Conservation (phyloP, 2,113 vertebrate species). For the Planiliza haematocheilus region DNA sequence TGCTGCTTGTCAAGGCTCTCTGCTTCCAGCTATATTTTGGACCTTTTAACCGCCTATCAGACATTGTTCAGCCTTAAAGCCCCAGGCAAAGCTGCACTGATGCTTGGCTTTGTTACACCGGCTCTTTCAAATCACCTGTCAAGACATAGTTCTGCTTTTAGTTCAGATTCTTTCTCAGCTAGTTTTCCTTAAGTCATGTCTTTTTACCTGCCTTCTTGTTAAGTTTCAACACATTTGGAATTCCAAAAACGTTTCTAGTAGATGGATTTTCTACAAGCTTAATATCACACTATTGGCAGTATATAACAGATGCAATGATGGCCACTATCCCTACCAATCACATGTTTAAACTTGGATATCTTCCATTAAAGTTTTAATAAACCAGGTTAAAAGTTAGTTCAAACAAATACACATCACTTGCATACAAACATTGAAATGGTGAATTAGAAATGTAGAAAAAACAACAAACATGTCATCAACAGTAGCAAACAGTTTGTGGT, state of each 20-base stretch:
- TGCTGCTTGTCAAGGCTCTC: constrained; percentile 53
- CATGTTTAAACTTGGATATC: too few species aligned
- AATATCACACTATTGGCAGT: not conserved
- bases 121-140: constrained; percentile 46
- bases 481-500: too few species aligned
- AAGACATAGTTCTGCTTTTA: constrained; percentile 9
- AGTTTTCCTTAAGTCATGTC: not conserved
- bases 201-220: not conserved
- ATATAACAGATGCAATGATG: not conserved
- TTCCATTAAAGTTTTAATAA: too few species aligned
- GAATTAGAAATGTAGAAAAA: too few species aligned
- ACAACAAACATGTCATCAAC: too few species aligned
- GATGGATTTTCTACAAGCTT: not conserved
- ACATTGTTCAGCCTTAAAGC: constrained; percentile 49
- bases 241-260: not conserved
- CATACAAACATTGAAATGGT: too few species aligned
- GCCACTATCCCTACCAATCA: too few species aligned
- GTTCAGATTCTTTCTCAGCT: constrained; percentile 1
- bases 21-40: constrained; percentile 48
- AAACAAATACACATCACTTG: too few species aligned
- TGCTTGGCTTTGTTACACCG: constrained; percentile 40
- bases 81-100: constrained; percentile 6
- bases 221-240: not conserved
- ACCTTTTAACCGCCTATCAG: constrained; percentile 59
- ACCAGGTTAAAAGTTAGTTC: too few species aligned